Evolutionary conservation across 2,888 invertebrate species (phyloP).

Genomic region (Ctenicera cuprea): DNA sequence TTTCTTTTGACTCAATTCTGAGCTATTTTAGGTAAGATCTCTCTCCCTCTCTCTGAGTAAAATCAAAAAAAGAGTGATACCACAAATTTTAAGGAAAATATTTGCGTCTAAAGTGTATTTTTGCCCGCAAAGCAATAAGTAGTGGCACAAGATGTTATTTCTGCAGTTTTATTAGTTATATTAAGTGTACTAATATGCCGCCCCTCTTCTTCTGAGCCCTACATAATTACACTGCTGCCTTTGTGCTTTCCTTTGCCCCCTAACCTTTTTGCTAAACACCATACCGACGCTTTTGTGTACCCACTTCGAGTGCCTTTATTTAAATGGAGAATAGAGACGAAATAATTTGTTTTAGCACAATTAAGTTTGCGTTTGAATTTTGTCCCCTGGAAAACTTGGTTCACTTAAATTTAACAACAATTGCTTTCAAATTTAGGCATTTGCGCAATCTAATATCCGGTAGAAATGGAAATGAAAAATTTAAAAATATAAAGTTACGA

Average conservation of each 20-base stretch:
- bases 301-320: conserved; percentile 20
- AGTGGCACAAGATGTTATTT: not conserved
- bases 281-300: conserved; percentile 32
- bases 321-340: conserved; percentile 24
- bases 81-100: too few species aligned
- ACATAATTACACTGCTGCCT: conserved; percentile 37
- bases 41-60: too few species aligned
- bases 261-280: conserved; percentile 28
- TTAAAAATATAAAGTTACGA: conserved; percentile 22
- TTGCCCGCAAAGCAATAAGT: too few species aligned
- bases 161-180: conserved; percentile 20
- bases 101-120: too few species aligned
- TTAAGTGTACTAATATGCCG: conserved; percentile 17
- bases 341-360: conserved; percentile 31
- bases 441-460: not conserved
- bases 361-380: conserved; percentile 15
- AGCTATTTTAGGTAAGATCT: too few species aligned
- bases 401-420: not conserved
- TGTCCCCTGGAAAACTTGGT: not conserved
- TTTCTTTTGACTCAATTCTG: too few species aligned
- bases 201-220: conserved; percentile 29
- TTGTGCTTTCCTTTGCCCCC: conserved; percentile 34
- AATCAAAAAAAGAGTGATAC: too few species aligned
- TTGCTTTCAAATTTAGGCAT: not conserved
- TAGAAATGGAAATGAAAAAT: too few species aligned